Base-by-base conservation (phyloP, 2,888 invertebrate species). In the Geotrupes spiniger region DNA sequence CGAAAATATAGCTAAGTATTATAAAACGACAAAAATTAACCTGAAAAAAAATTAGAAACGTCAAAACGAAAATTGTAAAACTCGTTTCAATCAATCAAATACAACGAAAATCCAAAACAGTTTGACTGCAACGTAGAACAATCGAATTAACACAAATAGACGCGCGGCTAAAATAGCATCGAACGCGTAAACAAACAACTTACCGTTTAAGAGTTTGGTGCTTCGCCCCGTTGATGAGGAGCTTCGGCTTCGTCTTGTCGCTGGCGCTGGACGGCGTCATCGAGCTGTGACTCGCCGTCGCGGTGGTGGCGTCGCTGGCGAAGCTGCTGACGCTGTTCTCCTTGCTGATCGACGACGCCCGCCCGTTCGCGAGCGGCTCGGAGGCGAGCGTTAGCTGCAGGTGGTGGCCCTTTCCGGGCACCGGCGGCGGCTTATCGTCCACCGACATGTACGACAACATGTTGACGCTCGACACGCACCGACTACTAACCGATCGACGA, bases 401-500 rank as follows among this genome's bases (percentile, higher is more conserved):
- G 11, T 76, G 76, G 61, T 80, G 78, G 68, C 77, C 57, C 72
- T 71, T 68, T 25, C 61, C 54, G 45, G 79, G 70, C 63, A 68
- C 81, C 58, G 81, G 79, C 45, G 86, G 85, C 44, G 86, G 85
- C 71, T 87, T 87, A 69, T 87, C 86, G 65, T 86, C 87, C 65
- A 84, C 82, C 42, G 87, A 87, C 85, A 88, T 86, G 70, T 88
- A 87, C 59, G 87, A 87, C 76, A 88, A 76, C 88, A 88, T 88
- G 53, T 37, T 46, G 41, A 36, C 31, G n/a, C 25, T 12, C 33
- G 33, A 21, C 21, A 6, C 31, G 29, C 42, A 25, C 40, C 36
- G 43, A 40, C 31, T 36, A 38, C 39, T 41, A 46, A 40, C 36
- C 21, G 21, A 4, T 36, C 37, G 39, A 39, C 48, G 42, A 37